Evolutionary conservation across 2,797 vertebrate species (phyloP), one percentile per base, ranked within the genome.

Genomic region (Tenualosa thibaudeaui): DNA sequence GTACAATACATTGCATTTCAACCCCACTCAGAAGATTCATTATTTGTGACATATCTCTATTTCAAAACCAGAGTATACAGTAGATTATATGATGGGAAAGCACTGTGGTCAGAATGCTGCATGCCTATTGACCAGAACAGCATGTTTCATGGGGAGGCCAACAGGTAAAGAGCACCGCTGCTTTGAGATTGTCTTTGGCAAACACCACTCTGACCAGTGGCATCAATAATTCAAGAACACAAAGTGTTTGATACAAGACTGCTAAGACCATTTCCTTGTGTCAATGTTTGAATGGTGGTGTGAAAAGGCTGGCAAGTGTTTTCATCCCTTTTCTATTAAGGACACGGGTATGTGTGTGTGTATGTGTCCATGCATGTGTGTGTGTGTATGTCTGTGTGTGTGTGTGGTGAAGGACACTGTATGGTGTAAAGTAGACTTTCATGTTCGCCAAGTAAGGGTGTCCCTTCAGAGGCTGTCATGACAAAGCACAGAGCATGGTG

Each of bases 241-340:
- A 78, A 78, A 78, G 71, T 78, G 71, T 78, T 78, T 78, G 71
- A 46, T 78, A 78, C 71, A 78, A 78, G 71, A 78, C 71, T 78
- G 71, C 71, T 43, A 78, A 78, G 71, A 78, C 53, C 50, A 40
- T 83, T 82, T 56, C 53, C 49, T 78, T 78, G 40, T 78, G 71
- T 78, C 71, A 78, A 22, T 43, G 71, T 78, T 78, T 78, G 71
- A 78, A 40, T 78, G 71, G 71, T 46, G 71, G 71, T 46, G 71
- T n/a, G 40, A 78, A 78, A 78, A 78, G 40, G 71, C 71, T 78
- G 40, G 71, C 7, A 43, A 78, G 46, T 9, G n/a, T 68, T 71
- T 68, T 31, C 24, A 31, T 31, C 26, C 83, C 19, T 3, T 78
- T 78, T 19, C 71, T 46, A 19, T 78, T 78, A 43, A 22, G 40